Evolutionary conservation across 2,113 vertebrate genomes (phyloP), one percentile per base, ranked within the genome.

Genomic region (Chlamydotis undulata): DNA sequence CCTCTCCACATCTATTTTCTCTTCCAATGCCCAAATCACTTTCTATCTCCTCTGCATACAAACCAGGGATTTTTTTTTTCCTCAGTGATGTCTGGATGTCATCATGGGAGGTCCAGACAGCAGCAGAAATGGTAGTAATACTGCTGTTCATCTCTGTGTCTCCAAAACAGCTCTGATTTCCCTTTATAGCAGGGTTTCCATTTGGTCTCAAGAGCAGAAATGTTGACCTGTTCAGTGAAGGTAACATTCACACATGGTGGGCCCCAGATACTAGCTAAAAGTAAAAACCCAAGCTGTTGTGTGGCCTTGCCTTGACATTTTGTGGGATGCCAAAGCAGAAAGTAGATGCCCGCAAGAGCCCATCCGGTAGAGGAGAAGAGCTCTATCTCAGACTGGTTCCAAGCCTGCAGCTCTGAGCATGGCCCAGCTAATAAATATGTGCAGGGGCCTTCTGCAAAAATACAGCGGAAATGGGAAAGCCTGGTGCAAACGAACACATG

Each of bases 211-310:
- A 55, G 43, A 79, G 43, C 47, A 83, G 57, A 71, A 94, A 56
- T 2, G 0, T 41, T 0, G 0, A 4, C 19, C 29, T 69, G 19
- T 8, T 86, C 55, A 57, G 12, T 33, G 25, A 19, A 61, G 65
- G 68, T 18, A 65, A 74, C 53, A 89, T 14, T 65, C 55, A 52
- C 29, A 74, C 18, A 16, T 2, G 1, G 35, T 77, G 26, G 33
- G 28, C 29, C 21, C 37, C 2, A 3, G 45, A 43, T 19, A 39
- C 2, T 6, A 57, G 41, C 33, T 69, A 53, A 65, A 81, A 89
- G 37, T 52, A 64, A 81, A 67, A 89, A 49, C 17, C 10, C 69
- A 81, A 74, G 35, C 31, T 82, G 23, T 31, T 67, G 15, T 22
- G 23, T 73, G 52, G 76, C 53, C 28, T 83, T 47, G 33, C 29